Base-by-base conservation (phyloP, 2,888 invertebrate species). In the Drosophila melanosoma region DNA sequence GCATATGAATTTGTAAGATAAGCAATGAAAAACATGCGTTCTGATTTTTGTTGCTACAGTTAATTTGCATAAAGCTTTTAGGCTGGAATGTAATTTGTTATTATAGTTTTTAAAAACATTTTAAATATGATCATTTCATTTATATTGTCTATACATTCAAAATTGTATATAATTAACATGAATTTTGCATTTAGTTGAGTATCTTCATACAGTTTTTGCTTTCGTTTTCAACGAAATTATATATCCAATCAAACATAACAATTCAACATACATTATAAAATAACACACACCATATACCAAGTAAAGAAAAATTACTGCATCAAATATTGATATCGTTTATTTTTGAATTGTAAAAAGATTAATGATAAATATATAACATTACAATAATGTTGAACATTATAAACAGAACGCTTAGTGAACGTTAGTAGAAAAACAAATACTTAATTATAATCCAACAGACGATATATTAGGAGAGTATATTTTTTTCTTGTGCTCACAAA, bases 81-180 rank as follows among this genome's bases (percentile, higher is more conserved):
- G 54, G 51, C 49, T 80, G 60, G 69, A 69, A 80, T 69, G 45
- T 65, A 65, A 48, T 80, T 80, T 77, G 81, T 76, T 80, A 62
- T 52, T 54, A 63, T 80, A 80, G 76, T 65, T 69, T 32, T 59
- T 75, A 80, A 29, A 52, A 54, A 23, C 26, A 53, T 48, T 23
- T 33, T 42, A 10, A 42, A 33, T 11, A 38, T 38, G 1, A 29
- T 33, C 29, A 3, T 36, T 12, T 45, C 20, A 38, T 11, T 29
- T 58, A 52, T 65, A 11, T 32, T 38, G 38, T 33, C 26, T 12
- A 42, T 66, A 33, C 38, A 61, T 45, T 36, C 40, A 10, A 5
- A 26, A 15, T 26, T 58, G 33, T 69, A 80, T 57, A 29, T 10
- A 29, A 2, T n/a, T 69, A 58, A 51, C 33, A 52, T 33, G n/a